Conservation (phyloP, 2,797 vertebrate species). For the Pogoniulus pusillus region DNA sequence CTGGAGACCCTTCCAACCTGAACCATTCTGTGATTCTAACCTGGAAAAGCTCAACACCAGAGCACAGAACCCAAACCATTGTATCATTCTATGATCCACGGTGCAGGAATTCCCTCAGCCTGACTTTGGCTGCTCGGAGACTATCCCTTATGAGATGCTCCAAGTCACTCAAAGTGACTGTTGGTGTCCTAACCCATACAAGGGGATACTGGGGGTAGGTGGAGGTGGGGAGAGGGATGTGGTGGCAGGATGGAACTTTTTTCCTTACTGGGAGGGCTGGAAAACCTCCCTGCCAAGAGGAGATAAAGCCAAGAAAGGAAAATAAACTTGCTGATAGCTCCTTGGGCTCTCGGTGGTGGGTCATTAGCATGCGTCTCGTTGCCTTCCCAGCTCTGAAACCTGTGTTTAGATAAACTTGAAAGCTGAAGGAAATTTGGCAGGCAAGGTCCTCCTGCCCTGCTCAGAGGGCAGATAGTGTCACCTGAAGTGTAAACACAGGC, state of each 20-base stretch:
- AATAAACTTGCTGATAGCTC: neutral
- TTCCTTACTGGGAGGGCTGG: neutral
- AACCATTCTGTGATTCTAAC: too few species aligned
- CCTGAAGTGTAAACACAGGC: constrained; percentile 74
- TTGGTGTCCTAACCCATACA: neutral
- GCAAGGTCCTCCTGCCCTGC: constrained; percentile 74
- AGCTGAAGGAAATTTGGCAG: constrained; percentile 60
- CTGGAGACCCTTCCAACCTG: too few species aligned
- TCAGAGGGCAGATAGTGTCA: constrained; percentile 80
- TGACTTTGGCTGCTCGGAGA: neutral
- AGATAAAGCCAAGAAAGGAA: neutral
- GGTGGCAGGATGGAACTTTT: neutral
- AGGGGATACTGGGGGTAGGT: too few species aligned
- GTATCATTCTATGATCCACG: accelerated
- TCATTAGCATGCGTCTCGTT: neutral
- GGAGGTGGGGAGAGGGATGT: neutral
- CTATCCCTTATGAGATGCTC: neutral
- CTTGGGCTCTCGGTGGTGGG: neutral
- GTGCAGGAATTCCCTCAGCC: neutral
- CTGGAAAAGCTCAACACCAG: neutral
- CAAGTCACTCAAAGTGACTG: too few species aligned
- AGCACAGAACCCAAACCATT: too few species aligned
- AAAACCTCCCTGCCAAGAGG: neutral
- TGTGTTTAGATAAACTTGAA: constrained; percentile 83
- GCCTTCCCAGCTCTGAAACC: neutral